Conservation (phyloP, 2,113 vertebrate species). For the Smithornis capensis region DNA sequence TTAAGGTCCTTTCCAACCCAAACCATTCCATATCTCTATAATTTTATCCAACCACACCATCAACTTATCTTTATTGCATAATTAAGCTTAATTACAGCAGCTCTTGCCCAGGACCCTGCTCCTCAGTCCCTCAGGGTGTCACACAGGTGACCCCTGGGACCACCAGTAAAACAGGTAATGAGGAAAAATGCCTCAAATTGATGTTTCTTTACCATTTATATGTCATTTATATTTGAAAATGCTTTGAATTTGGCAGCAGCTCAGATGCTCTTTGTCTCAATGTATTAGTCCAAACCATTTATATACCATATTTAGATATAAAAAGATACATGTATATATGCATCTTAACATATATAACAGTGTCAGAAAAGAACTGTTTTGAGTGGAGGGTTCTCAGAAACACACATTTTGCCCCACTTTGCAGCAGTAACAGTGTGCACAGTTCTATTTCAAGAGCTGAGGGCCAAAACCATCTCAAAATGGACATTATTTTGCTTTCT, state of each 20-base stretch:
- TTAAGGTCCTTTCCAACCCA: background rate
- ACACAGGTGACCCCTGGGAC: background rate
- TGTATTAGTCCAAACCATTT: rapidly evolving
- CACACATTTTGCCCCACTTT: too few species aligned
- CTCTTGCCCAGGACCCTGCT: background rate
- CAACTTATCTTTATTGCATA: background rate
- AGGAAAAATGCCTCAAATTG: background rate
- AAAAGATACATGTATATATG: background rate
- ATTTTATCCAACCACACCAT: background rate
- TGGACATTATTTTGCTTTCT: background rate
- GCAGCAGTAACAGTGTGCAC: background rate
- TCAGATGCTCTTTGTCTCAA: background rate
- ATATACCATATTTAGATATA: background rate
- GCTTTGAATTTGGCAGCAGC: background rate
- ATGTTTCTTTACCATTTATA: background rate
- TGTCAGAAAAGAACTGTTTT: background rate
- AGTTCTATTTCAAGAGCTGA: background rate
- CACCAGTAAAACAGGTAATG: background rate
- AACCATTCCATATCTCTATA: background rate
- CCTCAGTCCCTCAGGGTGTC: rapidly evolving
- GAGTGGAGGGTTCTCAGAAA: background rate
- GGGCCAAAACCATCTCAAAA: background rate
- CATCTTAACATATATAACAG: background rate
- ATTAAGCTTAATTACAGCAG: background rate
- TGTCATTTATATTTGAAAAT: background rate